Percentiles rank a stretch among this genome's conserved stretches.
Conservation (phyloP, 92 coral and sea anemone genomes). For the Phenganax stokvisi region DNA sequence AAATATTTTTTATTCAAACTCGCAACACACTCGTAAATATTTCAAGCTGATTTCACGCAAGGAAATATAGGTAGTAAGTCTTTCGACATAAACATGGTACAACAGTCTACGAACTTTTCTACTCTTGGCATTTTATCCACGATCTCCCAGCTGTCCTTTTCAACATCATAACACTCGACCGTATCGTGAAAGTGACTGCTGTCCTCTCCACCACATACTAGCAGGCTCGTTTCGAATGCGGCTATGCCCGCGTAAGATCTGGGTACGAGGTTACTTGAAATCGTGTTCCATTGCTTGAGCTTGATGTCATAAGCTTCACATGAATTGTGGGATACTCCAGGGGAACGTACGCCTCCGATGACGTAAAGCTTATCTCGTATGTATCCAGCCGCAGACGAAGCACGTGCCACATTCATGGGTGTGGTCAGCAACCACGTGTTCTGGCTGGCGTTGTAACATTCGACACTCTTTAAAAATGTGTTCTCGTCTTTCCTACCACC, state of each 20-base stretch:
- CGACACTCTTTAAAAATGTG: slow-evolving; percentile 46
- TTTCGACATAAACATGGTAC: slow-evolving; percentile 34
- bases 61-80: slow-evolving; percentile 33
- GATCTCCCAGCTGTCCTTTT: slow-evolving; percentile 30
- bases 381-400: slow-evolving; percentile 78
- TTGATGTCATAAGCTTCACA: slow-evolving; percentile 27
- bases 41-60: slow-evolving; percentile 2
- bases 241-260: slow-evolving; percentile 38
- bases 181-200: slow-evolving; percentile 36
- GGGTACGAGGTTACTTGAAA: slow-evolving; percentile 26
- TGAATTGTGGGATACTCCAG: slow-evolving; percentile 38
- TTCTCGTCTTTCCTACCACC: slow-evolving; percentile 97
- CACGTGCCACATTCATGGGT: slow-evolving; percentile 75
- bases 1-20: not conserved
- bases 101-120: slow-evolving; percentile 38
- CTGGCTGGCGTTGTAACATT: slow-evolving; percentile 69
- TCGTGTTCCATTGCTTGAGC: slow-evolving; percentile 22
- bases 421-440: slow-evolving; percentile 77
- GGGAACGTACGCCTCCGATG: slow-evolving; percentile 66
- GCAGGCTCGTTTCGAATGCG: slow-evolving; percentile 28
- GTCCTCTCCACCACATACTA: slow-evolving; percentile 38
- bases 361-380: slow-evolving; percentile 81
- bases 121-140: slow-evolving; percentile 37
- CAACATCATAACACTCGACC: slow-evolving; percentile 29
- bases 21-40: not conserved